Conservation (phyloP, 2,797 vertebrate species). For the Chelidonichthys spinosus region DNA sequence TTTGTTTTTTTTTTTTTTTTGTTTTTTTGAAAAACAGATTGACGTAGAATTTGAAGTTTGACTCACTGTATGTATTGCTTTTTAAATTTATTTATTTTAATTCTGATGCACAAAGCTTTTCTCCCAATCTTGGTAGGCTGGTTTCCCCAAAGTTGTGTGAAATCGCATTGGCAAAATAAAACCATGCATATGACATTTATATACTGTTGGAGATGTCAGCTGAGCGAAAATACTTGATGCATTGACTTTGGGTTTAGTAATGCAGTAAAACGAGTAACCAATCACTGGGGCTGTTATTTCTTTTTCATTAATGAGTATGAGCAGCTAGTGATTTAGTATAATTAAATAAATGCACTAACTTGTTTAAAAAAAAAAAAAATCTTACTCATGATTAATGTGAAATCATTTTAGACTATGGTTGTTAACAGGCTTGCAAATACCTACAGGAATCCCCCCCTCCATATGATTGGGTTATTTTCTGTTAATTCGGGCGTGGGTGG, state of each 20-base stretch:
- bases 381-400: slow-evolving; percentile 86
- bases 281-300: slow-evolving; percentile 83
- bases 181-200: slow-evolving; percentile 82
- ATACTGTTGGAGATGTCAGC: slow-evolving; percentile 79
- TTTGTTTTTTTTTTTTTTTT: slow-evolving; percentile 32
- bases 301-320: slow-evolving; percentile 82
- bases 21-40: slow-evolving; percentile 69
- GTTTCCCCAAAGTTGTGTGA: slow-evolving; percentile 87
- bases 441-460: slow-evolving; percentile 65
- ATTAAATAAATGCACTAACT: slow-evolving; percentile 88
- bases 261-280: slow-evolving; percentile 82
- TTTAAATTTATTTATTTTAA: slow-evolving; percentile 86
- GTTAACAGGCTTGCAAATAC: slow-evolving; percentile 84
- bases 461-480: slow-evolving; percentile 81
- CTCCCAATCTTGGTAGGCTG: slow-evolving; percentile 83
- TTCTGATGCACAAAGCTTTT: slow-evolving; percentile 81
- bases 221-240: slow-evolving; percentile 82
- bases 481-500: slow-evolving; percentile 82
- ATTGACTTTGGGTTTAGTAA: slow-evolving; percentile 84
- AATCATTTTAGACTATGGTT: slow-evolving; percentile 85
- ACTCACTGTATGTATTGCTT: slow-evolving; percentile 85
- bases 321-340: slow-evolving; percentile 87
- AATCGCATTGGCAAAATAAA: slow-evolving; percentile 83
- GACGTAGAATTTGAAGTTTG: slow-evolving; percentile 84
- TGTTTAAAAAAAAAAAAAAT: slow-evolving; percentile 75